phyloP scores from a whole-genome alignment of 2,888 invertebrate species.

The Epinotia ramella region DNA sequence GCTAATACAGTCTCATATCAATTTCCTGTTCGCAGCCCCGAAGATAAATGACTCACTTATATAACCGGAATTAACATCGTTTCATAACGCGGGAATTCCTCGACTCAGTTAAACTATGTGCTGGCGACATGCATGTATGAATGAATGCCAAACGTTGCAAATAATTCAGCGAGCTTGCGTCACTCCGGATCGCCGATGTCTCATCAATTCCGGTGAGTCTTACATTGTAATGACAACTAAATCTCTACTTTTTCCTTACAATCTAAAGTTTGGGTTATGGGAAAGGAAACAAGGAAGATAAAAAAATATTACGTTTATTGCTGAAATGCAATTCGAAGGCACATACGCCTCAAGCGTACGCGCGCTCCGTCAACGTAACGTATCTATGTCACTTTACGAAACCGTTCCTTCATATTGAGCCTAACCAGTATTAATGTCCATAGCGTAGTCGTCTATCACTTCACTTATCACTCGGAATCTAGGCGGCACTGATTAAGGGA shows the following conservation, averaged over 20 bases:
- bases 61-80: constrained; percentile 47
- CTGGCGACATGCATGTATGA: constrained; percentile 47
- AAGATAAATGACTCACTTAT: constrained; percentile 48
- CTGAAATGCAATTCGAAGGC: constrained; percentile 82
- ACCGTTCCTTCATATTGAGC: constrained; percentile 50
- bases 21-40: constrained; percentile 36
- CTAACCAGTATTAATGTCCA: constrained; percentile 66
- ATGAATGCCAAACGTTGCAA: constrained; percentile 48
- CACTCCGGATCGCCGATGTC: constrained; percentile 24
- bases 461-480: constrained; percentile 63
- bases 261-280: constrained; percentile 29
- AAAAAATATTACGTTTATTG: constrained; percentile 84
- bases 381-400: constrained; percentile 64
- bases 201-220: constrained; percentile 32
- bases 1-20: constrained; percentile 17
- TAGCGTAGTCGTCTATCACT: constrained; percentile 64
- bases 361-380: constrained; percentile 83
- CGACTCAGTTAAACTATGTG: constrained; percentile 48
- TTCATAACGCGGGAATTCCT: constrained; percentile 52
- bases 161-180: constrained; percentile 39
- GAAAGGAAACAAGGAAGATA: constrained; percentile 63
- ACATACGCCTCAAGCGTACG: constrained; percentile 76
- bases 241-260: constrained; percentile 4
- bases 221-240: background rate
- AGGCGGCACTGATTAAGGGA: constrained; percentile 78